A percentile compares a stretch with the other conserved stretches of the same genome.
Evolutionary conservation across 2,113 vertebrate genomes (phyloP).

Genomic region (Oceanites oceanicus): DNA sequence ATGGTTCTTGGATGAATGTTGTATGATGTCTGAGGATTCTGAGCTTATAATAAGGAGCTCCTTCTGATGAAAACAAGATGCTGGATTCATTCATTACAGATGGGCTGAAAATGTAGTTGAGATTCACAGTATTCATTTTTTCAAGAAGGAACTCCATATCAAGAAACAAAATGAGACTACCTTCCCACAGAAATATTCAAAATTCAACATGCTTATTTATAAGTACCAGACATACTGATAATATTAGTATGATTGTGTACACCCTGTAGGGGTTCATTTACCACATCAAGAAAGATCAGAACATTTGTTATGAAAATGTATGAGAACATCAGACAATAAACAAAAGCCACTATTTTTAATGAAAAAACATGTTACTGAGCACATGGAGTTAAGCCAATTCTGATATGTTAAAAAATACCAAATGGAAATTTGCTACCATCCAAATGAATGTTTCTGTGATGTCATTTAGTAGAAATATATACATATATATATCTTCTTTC

Average conservation of each 20-base stretch:
- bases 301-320: constrained; percentile 58
- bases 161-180: neutral
- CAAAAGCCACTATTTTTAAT: constrained; percentile 53
- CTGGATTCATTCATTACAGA: constrained; percentile 48
- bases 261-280: constrained; percentile 15
- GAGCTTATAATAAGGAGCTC: constrained; percentile 4
- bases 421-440: neutral
- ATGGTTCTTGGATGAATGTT: constrained; percentile 13
- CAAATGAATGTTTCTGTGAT: neutral
- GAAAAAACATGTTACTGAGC: constrained; percentile 24
- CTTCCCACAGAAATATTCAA: neutral
- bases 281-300: constrained; percentile 20
- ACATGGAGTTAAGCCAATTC: constrained; percentile 25
- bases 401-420: neutral
- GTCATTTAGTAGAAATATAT: neutral
- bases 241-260: neutral
- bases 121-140: constrained; percentile 2
- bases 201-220: neutral
- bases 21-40: constrained; percentile 20
- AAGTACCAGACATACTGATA: neutral
- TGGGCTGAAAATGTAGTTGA: constrained; percentile 25
- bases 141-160: neutral
- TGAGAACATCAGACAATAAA: constrained; percentile 46
- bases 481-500: neutral
- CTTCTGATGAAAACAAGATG: constrained; percentile 47